These are phyloP conservation scores for Dioctria linearis DNA, from an alignment of 2,888 invertebrate species.

Conservation along the genomic window DNA sequence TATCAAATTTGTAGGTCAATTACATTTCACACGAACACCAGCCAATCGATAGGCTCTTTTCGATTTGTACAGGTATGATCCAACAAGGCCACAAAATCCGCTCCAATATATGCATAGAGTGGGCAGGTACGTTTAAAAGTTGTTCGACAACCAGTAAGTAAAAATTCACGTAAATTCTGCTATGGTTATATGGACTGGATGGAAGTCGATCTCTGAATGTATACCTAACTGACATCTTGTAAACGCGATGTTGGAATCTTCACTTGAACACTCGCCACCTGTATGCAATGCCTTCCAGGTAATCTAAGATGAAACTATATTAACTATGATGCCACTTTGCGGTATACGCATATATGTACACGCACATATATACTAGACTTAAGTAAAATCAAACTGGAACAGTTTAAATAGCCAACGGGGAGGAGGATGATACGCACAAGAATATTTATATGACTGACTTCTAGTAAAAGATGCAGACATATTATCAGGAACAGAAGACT, in stretches of 20 bases:
- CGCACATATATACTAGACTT: background rate
- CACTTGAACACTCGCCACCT: background rate
- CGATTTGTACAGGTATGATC: background rate
- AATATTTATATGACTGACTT: background rate
- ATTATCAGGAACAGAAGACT: background rate
- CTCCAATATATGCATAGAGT: slow-evolving; percentile 30
- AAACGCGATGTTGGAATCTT: slow-evolving; percentile 4
- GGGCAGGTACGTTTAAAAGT: slow-evolving; percentile 18
- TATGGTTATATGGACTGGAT: background rate
- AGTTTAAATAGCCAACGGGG: background rate
- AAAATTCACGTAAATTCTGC: background rate
- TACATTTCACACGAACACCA: slow-evolving; percentile 36
- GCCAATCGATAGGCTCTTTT: slow-evolving; percentile 37
- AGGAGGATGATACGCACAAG: background rate
- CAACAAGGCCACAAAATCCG: slow-evolving; percentile 24
- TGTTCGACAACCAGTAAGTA: background rate
- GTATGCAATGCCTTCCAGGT: background rate
- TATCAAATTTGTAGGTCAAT: slow-evolving; percentile 50
- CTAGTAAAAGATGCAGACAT: background rate
- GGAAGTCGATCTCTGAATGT: background rate
- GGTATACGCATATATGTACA: background rate
- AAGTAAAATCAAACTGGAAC: background rate
- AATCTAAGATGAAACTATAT: background rate
- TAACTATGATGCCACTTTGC: background rate
- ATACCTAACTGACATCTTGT: background rate